Evolutionary conservation across 2,888 invertebrate genomes (phyloP).

Genomic region (Noctuana brunneofusca): DNA sequence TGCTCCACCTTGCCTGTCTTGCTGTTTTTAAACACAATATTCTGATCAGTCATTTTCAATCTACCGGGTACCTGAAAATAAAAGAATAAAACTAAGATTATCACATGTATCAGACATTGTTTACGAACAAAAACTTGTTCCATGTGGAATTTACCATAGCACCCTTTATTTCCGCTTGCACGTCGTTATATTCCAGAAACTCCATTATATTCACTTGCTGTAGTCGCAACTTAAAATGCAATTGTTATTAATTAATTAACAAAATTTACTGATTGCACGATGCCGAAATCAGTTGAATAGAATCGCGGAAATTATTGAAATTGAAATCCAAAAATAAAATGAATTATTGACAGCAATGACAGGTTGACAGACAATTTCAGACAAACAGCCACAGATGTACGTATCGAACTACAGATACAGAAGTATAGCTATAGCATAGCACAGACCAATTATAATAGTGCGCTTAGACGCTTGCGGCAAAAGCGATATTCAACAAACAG

Average conservation of each 20-base stretch:
- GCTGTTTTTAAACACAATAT: slow-evolving; percentile 95
- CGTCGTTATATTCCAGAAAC: slow-evolving; percentile 93
- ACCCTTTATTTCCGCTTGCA: slow-evolving; percentile 92
- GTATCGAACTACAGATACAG: too few relatives aligned
- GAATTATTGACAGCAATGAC: too few relatives aligned
- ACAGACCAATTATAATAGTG: too few relatives aligned
- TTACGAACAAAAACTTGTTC: neutral
- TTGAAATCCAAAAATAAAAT: too few relatives aligned
- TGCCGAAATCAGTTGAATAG: too few relatives aligned
- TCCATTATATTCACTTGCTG: slow-evolving; percentile 83
- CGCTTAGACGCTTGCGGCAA: too few relatives aligned
- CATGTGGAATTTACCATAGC: slow-evolving; percentile 87
- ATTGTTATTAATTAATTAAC: too few relatives aligned
- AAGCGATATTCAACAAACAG: too few relatives aligned
- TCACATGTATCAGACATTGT: neutral
- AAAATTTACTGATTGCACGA: neutral
- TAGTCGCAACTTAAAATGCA: neutral
- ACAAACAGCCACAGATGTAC: too few relatives aligned
- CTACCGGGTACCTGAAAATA: slow-evolving; percentile 91
- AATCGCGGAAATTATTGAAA: too few relatives aligned
- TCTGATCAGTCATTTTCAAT: slow-evolving; percentile 95
- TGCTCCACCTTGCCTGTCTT: slow-evolving; percentile 98
- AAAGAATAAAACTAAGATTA: neutral
- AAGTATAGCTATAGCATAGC: too few relatives aligned
- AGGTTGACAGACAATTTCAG: too few relatives aligned